These are phyloP conservation scores for Lichenostomus cassidix DNA, from an alignment of 2,113 vertebrate genomes.

Conservation along the genomic window DNA sequence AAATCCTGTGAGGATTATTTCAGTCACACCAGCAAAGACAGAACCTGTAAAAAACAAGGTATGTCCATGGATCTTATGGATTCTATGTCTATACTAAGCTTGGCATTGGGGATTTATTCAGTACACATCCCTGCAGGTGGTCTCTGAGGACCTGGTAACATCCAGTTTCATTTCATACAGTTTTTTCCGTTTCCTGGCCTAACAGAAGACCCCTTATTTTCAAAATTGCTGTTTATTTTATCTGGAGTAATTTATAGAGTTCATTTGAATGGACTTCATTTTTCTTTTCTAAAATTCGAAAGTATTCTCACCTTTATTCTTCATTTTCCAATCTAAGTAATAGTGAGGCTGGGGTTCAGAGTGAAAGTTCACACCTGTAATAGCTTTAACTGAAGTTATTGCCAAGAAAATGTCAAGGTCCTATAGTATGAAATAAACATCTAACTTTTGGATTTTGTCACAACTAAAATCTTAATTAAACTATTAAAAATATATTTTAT, in stretches of 20 bases:
- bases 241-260: neutral
- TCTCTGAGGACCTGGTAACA: neutral
- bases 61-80: neutral
- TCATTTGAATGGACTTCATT: neutral
- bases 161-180: neutral
- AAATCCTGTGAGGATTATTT: constrained; percentile 89
- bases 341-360: neutral
- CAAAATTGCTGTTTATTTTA: neutral
- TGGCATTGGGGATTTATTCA: neutral
- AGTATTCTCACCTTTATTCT: neutral
- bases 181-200: neutral
- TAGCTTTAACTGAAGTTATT: neutral
- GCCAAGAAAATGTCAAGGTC: neutral
- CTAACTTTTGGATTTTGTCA: neutral
- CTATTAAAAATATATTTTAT: neutral
- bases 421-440: neutral
- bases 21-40: constrained; percentile 79
- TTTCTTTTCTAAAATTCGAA: neutral
- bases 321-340: neutral
- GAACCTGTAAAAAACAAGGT: constrained; percentile 85
- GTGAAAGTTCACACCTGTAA: neutral
- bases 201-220: neutral
- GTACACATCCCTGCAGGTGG: neutral
- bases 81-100: neutral
- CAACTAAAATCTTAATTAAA: neutral